These are phyloP conservation scores for Collichthys lucidus DNA, from an alignment of 2,113 vertebrate species.

Conservation along the genomic window DNA sequence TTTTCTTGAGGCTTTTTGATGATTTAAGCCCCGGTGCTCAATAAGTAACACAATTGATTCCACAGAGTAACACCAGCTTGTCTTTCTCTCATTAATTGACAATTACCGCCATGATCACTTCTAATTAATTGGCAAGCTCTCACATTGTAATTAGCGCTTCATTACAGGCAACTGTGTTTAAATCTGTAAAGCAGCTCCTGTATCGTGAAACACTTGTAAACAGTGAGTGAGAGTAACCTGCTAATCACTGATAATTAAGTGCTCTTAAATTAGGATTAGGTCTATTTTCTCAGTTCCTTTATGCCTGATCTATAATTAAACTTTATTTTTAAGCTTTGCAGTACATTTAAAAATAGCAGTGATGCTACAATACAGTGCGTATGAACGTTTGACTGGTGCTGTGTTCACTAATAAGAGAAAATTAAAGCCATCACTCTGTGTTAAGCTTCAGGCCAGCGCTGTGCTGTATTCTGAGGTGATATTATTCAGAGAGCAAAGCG, in stretches of 20 bases:
- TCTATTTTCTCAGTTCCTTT: background rate
- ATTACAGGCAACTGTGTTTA: background rate
- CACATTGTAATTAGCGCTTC: background rate
- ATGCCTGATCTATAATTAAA: background rate
- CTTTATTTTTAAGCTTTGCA: background rate
- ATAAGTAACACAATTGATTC: background rate
- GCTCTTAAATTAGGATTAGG: background rate
- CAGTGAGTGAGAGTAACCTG: background rate
- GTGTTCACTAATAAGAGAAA: conserved; percentile 13
- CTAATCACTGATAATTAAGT: background rate
- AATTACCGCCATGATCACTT: background rate
- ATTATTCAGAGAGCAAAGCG: conserved; percentile 36
- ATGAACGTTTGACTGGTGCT: background rate
- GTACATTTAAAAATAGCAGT: background rate
- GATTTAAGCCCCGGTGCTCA: background rate
- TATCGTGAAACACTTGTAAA: background rate
- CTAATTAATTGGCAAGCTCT: conserved; percentile 5
- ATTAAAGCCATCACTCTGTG: conserved; percentile 40
- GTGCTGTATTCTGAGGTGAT: conserved; percentile 50
- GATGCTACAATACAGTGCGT: background rate
- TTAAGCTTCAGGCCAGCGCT: background rate
- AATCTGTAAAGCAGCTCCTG: background rate
- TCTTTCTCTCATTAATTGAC: background rate
- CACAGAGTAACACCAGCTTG: background rate
- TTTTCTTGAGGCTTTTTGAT: background rate